These are phyloP conservation scores for Clistopyga incitator DNA, from an alignment of 2,888 invertebrate species.

Conservation along the genomic window DNA sequence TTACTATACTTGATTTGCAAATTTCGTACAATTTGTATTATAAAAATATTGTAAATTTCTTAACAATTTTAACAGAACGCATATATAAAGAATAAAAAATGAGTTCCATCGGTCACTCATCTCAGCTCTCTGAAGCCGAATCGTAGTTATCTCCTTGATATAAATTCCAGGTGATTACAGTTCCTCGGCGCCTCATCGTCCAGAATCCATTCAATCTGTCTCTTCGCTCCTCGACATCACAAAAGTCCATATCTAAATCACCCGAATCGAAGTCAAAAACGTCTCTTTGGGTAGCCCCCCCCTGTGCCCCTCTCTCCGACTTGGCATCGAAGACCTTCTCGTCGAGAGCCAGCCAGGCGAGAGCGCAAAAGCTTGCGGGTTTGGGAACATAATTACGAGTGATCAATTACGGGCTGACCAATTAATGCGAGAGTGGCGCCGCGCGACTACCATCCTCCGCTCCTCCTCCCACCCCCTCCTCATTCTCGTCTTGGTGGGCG, in stretches of 20 bases:
- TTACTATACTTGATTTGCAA: too few species aligned
- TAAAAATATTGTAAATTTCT: too few species aligned
- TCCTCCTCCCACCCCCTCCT: neutral
- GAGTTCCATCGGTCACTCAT: neutral
- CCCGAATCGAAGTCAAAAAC: conserved; percentile 36
- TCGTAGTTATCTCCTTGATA: conserved; percentile 29
- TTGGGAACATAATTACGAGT: conserved; percentile 65
- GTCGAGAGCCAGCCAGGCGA: conserved; percentile 36
- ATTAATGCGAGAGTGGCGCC: conserved; percentile 58
- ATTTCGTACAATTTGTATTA: too few species aligned
- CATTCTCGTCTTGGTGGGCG: conserved; percentile 19
- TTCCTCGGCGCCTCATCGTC: conserved; percentile 15
- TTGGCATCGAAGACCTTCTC: conserved; percentile 34
- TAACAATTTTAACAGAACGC: too few species aligned
- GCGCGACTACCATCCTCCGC: neutral
- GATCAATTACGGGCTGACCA: conserved; percentile 71
- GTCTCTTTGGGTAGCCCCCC: conserved; percentile 51
- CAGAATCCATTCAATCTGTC: conserved; percentile 22
- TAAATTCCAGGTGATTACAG: conserved; percentile 27
- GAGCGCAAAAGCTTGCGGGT: conserved; percentile 23
- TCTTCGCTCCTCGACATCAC: conserved; percentile 23
- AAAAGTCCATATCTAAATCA: conserved; percentile 30
- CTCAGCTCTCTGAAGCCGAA: neutral
- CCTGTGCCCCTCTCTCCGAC: too few species aligned
- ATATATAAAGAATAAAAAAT: neutral